Percentiles rank a stretch among this genome's conserved stretches.
Evolutionary conservation across 2,113 vertebrate species (phyloP).

Genomic region (Sardina pilchardus): DNA sequence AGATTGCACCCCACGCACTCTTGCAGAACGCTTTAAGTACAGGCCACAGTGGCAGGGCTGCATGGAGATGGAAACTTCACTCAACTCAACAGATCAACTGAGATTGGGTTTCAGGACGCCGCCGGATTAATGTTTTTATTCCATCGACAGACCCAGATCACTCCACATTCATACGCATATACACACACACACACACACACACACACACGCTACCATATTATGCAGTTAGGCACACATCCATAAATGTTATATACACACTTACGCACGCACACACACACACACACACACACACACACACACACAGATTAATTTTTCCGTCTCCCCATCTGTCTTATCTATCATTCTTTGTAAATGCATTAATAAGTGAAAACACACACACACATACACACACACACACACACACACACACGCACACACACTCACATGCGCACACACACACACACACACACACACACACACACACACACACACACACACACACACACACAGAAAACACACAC

Average conservation of each 20-base stretch:
- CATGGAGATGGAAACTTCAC: background rate
- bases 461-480: no score
- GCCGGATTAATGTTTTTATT: background rate
- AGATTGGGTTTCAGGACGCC: background rate
- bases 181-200: background rate
- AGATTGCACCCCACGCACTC: background rate
- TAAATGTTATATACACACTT: background rate
- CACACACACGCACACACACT: conserved; percentile 1
- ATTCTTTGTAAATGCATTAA: no score
- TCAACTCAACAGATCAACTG: background rate
- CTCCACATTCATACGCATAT: background rate
- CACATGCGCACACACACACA: background rate
- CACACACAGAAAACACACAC: background rate
- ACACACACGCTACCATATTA: background rate
- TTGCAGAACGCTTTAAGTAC: background rate
- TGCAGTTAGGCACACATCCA: background rate
- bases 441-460: background rate
- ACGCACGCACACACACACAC: background rate
- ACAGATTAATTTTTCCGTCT: background rate
- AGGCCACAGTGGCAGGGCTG: background rate
- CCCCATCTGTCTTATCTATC: no score
- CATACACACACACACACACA: background rate
- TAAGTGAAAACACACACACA: no score
- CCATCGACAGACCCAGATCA: background rate
- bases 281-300: background rate